A percentile compares a stretch with the other conserved stretches of the same genome.
Conservation (phyloP, 2,797 vertebrate genomes). For the Galagoides demidoff region DNA sequence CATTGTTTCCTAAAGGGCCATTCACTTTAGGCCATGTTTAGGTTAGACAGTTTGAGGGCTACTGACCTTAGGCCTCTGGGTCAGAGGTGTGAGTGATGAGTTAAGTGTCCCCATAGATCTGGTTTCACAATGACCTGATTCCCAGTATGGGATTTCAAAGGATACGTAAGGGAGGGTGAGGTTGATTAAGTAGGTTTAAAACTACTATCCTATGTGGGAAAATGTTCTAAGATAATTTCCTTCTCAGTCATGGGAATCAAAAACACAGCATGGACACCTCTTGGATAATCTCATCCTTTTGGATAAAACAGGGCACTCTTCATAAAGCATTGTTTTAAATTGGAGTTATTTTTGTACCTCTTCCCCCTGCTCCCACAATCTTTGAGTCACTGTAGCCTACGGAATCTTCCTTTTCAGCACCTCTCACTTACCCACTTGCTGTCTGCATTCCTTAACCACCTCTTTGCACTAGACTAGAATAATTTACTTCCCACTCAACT, state of each 20-base stretch:
- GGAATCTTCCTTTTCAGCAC: background rate
- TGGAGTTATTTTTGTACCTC: conserved; percentile 42
- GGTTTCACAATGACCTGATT: background rate
- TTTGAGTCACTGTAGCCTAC: conserved; percentile 12
- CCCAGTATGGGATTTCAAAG: background rate
- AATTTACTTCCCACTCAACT: background rate
- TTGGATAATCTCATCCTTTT: conserved; percentile 20
- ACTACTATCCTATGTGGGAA: background rate
- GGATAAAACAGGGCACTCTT: background rate
- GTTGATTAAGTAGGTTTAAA: conserved; percentile 13
- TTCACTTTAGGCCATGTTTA: background rate
- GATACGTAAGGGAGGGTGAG: background rate
- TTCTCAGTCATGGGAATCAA: conserved; percentile 54
- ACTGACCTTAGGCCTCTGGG: background rate
- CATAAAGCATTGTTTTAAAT: conserved; percentile 41
- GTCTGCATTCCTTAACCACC: background rate
- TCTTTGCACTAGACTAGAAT: background rate
- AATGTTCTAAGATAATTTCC: conserved; percentile 45
- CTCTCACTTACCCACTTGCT: background rate
- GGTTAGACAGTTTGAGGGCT: background rate
- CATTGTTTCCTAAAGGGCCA: background rate
- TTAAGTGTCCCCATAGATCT: background rate
- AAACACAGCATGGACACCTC: conserved; percentile 5
- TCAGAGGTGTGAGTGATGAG: background rate
- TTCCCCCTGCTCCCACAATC: conserved; percentile 8